A percentile compares a stretch with the other conserved stretches of the same genome.
Conservation (phyloP, 2,113 vertebrate genomes). For the Pitta sordida region DNA sequence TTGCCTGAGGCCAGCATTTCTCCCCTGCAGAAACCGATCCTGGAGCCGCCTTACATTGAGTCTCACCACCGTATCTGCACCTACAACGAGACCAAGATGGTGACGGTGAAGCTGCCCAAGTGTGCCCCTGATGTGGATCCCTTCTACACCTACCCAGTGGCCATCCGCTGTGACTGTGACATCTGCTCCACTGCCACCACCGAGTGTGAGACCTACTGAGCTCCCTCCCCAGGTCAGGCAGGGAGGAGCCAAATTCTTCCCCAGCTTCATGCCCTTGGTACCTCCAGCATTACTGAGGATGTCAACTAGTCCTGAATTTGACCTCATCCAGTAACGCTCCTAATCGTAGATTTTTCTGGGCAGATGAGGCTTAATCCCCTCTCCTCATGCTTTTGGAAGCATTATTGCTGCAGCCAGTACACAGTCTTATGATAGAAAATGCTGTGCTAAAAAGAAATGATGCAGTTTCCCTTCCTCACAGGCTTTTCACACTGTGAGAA, state of each 20-base stretch:
- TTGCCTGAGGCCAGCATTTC: neutral
- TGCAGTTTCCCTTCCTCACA: neutral
- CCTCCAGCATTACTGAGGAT: neutral
- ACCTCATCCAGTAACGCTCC: neutral
- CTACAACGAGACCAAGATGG: constrained; percentile 84
- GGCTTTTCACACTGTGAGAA: neutral
- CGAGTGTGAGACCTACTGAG: constrained; percentile 83
- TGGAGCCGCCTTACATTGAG: constrained; percentile 87
- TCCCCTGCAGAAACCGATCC: constrained; percentile 79
- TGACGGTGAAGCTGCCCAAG: constrained; percentile 82
- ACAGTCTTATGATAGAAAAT: neutral
- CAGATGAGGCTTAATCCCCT: neutral
- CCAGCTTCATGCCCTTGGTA: neutral
- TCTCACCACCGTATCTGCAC: constrained; percentile 88
- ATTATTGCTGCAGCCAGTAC: neutral
- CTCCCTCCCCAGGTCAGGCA: fast-evolving
- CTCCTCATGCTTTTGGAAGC: neutral
- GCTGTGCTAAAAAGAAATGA: neutral
- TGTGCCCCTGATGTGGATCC: constrained; percentile 79
- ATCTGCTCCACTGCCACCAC: constrained; percentile 86
- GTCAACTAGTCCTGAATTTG: neutral
- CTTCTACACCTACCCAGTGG: constrained; percentile 85
- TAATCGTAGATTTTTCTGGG: neutral
- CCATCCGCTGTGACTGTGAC: constrained; percentile 85
- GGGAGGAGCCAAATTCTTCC: neutral